phyloP scores from a whole-genome alignment of 1,140 invertebrate species.

The Mactra quadrangularis region DNA sequence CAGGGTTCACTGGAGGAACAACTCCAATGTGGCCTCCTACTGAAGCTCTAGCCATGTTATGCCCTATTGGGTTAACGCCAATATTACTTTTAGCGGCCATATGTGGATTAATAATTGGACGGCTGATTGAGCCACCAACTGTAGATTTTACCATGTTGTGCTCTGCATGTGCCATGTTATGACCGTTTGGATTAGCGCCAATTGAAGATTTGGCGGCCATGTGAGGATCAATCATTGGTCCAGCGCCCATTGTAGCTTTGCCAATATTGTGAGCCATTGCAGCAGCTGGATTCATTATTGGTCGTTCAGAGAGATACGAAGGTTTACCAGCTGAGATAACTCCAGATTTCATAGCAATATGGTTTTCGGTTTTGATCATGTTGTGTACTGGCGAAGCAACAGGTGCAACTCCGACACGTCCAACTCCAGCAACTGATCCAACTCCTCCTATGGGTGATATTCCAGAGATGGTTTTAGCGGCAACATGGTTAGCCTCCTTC shows the following conservation, averaged over 20 bases:
- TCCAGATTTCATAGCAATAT: not conserved
- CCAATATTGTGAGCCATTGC: slow-evolving; percentile 33
- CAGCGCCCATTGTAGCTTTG: slow-evolving; percentile 9
- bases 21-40: not conserved
- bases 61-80: not conserved
- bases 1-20: not conserved
- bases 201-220: slow-evolving; percentile 1
- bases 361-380: slow-evolving; percentile 3
- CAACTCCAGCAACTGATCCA: too few species aligned
- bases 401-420: too few species aligned
- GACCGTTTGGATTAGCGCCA: not conserved
- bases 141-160: slow-evolving; percentile 14
- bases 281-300: not conserved
- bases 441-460: too few species aligned
- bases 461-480: too few species aligned
- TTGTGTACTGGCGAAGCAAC: slow-evolving; percentile 35
- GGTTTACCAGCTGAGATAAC: not conserved
- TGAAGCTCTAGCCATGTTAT: slow-evolving; percentile 11
- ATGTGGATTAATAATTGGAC: not conserved
- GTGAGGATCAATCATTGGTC: not conserved
- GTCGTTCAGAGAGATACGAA: too few species aligned
- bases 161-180: not conserved
- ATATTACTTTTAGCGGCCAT: not conserved
- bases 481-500: too few species aligned
- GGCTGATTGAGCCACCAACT: not conserved